A percentile compares a stretch with the other conserved stretches of the same genome.
phyloP scores from a whole-genome alignment of 1,140 invertebrate genomes.

The Anadara kagoshimensis region DNA sequence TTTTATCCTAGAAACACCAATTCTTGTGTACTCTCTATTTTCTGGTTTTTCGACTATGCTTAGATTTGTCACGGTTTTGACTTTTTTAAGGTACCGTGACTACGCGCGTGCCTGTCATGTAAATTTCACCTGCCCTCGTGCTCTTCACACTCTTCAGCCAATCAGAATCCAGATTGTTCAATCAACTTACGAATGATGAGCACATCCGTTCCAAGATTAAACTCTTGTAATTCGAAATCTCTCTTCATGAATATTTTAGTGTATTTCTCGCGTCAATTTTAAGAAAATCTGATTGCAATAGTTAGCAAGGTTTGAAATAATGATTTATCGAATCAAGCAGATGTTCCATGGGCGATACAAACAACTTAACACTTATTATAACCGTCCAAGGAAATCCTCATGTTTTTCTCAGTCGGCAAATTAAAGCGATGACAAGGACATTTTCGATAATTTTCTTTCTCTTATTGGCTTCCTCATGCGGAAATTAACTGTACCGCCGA shows the following conservation, averaged over 20 bases:
- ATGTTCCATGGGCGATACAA: constrained; percentile 24
- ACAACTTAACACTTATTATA: constrained; percentile 26
- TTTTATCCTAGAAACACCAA: too few relatives aligned
- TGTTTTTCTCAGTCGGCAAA: constrained; percentile 21
- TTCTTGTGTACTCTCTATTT: too few relatives aligned
- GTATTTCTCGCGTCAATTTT: constrained; percentile 24
- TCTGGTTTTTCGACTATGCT: too few relatives aligned
- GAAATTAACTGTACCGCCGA: constrained; percentile 32
- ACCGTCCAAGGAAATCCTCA: constrained; percentile 17
- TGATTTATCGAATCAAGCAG: constrained; percentile 30
- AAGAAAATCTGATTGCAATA: constrained; percentile 26
- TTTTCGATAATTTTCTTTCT: constrained; percentile 25
- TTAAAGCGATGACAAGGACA: constrained; percentile 41
- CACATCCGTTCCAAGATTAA: constrained; percentile 36
- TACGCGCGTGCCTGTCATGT: constrained; percentile 30
- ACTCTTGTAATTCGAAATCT: constrained; percentile 29
- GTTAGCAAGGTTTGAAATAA: constrained; percentile 17
- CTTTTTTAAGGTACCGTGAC: constrained; percentile 35
- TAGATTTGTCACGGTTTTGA: constrained; percentile 16
- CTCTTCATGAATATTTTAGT: constrained; percentile 34
- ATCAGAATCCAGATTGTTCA: constrained; percentile 30
- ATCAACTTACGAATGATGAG: constrained; percentile 22
- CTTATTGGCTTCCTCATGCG: constrained; percentile 21
- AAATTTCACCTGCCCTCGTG: constrained; percentile 30
- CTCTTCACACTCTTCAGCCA: constrained; percentile 26